Conservation (phyloP, 2,113 vertebrate genomes). For the Bostrychus sinensis region DNA sequence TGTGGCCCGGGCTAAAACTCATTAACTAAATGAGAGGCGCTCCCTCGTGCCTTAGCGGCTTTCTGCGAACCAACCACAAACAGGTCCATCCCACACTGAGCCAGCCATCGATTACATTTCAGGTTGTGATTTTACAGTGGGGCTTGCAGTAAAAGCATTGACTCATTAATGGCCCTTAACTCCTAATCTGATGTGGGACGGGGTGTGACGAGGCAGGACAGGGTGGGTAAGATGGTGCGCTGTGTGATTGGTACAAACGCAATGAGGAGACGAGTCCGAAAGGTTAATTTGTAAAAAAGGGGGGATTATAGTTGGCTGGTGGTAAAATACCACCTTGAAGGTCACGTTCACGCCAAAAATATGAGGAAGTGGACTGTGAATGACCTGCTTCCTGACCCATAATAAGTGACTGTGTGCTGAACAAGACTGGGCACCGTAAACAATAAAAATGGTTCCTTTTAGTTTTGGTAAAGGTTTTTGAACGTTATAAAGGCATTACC, state of each 20-base stretch:
- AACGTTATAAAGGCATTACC: too few relatives aligned
- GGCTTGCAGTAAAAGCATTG: slow-evolving; percentile 33
- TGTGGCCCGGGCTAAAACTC: slow-evolving; percentile 10
- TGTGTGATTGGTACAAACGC: slow-evolving; percentile 14
- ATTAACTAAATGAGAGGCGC: slow-evolving; percentile 51
- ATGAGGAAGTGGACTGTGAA: background rate
- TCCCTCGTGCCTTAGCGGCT: background rate
- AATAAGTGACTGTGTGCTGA: slow-evolving; percentile 25
- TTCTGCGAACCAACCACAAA: background rate
- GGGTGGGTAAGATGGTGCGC: background rate
- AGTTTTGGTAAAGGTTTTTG: too few relatives aligned
- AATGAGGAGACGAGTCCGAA: slow-evolving; percentile 16
- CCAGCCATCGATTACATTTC: slow-evolving; percentile 29
- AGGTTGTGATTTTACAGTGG: slow-evolving; percentile 25
- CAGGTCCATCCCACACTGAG: background rate
- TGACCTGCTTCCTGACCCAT: background rate
- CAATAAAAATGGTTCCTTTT: background rate
- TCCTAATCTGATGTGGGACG: slow-evolving; percentile 7
- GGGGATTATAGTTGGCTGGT: slow-evolving; percentile 4
- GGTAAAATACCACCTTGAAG: slow-evolving; percentile 43
- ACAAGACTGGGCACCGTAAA: slow-evolving; percentile 18
- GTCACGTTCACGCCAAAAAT: slow-evolving; percentile 9
- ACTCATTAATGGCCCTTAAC: slow-evolving; percentile 19
- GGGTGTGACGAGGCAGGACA: background rate
- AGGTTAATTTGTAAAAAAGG: slow-evolving; percentile 65